Evolutionary conservation across 2,797 vertebrate genomes (phyloP), one percentile per base, ranked within the genome.

Genomic region (Sarcoramphus papa): DNA sequence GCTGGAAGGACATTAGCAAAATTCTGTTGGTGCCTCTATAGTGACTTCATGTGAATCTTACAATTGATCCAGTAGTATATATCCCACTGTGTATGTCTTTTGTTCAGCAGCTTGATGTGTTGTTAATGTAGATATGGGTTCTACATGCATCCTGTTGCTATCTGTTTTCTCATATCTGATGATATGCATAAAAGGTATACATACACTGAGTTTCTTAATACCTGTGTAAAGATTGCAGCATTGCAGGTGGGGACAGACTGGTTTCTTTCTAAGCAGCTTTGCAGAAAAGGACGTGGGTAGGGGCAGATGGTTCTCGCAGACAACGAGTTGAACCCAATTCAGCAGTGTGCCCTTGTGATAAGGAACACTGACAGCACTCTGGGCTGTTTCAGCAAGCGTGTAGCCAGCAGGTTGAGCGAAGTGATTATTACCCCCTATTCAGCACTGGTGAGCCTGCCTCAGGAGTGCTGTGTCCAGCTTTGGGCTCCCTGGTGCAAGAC

Each of bases 311-410:
- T 27, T 67, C 35, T 59, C 1, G 0, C n/a, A 53, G 59, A 6
- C 10, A 30, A 1, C 1, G 22, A 25, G 7, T 0, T 33, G 56
- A 40, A 47, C n/a, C 6, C 15, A 6, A 0, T 6, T 76, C 28
- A 67, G 37, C 85, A 43, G 0, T 3, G 41, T 70, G 31, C 22
- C 28, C 22, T 30, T 31, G 17, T 35, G 67, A 13, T 53, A 40
- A 85, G 37, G 76, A 88, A 1, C 53, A 23, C 16, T 8, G 40
- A 4, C 8, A 57, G 51, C 35, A 13, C 43, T 12, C 7, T 2
- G 35, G 54, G 33, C 51, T 33, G 12, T 22, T 31, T 10, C 33
- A 64, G 82, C 62, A 22, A 16, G 21, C 1, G 10, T n/a, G 57
- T 27, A 51, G 30, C 47, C 30, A 21, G 33, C 17, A 54, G 7